Evolutionary conservation across 2,113 vertebrate species (phyloP).

Genomic region (Lamprotornis superbus): DNA sequence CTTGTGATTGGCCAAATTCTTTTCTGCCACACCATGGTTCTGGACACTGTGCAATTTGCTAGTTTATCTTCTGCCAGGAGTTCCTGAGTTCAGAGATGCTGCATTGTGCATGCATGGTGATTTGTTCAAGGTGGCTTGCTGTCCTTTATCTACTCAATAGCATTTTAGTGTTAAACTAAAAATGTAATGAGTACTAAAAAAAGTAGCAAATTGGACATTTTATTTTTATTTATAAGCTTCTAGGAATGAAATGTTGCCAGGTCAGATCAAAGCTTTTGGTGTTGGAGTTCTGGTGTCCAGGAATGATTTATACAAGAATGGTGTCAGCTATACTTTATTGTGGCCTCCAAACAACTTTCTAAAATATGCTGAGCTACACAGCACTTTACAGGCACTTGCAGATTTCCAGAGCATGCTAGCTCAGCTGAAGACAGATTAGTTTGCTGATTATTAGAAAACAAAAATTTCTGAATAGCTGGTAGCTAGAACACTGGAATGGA

Average conservation of each 20-base stretch:
- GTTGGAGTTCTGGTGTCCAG: not conserved
- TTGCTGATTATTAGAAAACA: not conserved
- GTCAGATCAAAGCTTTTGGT: not conserved
- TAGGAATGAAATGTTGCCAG: not conserved
- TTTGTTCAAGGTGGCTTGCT: not conserved
- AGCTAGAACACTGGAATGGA: not conserved
- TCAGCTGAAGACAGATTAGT: not conserved
- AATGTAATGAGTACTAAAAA: not conserved
- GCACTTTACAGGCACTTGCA: not conserved
- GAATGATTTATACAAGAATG: not conserved
- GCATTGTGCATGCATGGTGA: not conserved
- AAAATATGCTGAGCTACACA: not conserved
- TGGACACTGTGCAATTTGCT: not conserved
- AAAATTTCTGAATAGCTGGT: not conserved
- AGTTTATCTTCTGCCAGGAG: not conserved
- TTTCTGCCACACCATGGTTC: not conserved
- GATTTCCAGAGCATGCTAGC: not conserved
- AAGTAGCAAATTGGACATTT: not conserved
- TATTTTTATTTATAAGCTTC: constrained; percentile 12
- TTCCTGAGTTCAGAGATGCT: not conserved
- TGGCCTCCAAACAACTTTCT: not conserved
- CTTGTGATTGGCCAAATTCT: not conserved
- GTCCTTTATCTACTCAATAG: not conserved
- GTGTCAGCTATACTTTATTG: not conserved
- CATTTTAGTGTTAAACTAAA: not conserved